Evolutionary conservation across 2,113 vertebrate genomes (phyloP), one percentile per base, ranked within the genome.

Genomic region (Oryzias woworae): DNA sequence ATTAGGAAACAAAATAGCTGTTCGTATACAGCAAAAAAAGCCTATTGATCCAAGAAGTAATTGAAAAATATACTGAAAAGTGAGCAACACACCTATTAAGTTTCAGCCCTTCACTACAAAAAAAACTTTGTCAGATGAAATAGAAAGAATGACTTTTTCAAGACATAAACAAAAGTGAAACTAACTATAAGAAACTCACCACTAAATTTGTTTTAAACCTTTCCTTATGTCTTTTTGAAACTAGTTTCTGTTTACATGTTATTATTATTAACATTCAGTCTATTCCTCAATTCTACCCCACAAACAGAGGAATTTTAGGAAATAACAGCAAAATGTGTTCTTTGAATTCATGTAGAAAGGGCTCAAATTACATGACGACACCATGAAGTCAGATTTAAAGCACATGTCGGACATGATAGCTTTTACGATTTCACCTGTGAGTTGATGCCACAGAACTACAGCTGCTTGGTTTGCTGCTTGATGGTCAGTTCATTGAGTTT

Each of bases 391-490:
- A 20, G 20, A 26, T 73, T 54, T n/a, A 53, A 67, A 74, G 46
- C 26, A 53, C 80, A 62, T 59, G 58, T 73, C 55, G 58, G 58
- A 62, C 69, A 14, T 49, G 31, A 43, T 64, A 20, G 28, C 64
- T 77, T 83, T 73, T 70, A 83, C 63, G 50, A 52, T 67, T 74
- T 78, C 73, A 76, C 78, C 79, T 80, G 85, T 78, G 71, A 42
- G 23, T 58, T 77, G 70, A 54, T 66, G 47, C 62, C 44, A 45
- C 23, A 44, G 28, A 53, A 26, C 47, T 60, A 64, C 55, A 69
- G 24, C 47, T 43, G 13, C 23, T 18, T 41, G 63, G 61, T 63
- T 18, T 56, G 31, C 44, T 41, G 57, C 43, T 62, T 51, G 48
- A 24, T 67, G 62, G 60, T 71, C 62, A 58, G 66, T 67, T 50